Base-by-base conservation (phyloP, 2,797 vertebrate genomes). In the Denticeps clupeoides region DNA sequence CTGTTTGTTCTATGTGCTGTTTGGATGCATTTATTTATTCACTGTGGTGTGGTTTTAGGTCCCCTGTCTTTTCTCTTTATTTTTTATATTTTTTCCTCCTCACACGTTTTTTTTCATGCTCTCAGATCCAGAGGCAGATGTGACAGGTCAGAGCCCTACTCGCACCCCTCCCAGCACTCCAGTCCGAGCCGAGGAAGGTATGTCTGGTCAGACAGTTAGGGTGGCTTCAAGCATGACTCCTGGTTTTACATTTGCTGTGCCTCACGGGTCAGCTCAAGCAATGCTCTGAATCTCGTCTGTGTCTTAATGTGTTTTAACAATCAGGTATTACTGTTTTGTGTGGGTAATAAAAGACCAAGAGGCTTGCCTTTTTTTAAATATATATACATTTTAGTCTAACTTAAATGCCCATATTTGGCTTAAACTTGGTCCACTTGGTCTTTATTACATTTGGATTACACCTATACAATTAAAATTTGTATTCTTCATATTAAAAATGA, bases 171-270 rank as follows among this genome's bases (percentile, higher is more conserved):
- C 92, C 49, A 91, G 90, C 56, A 90, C 90, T 10, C 93, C 91
- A 0, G 60, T 89, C 59, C 85, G 85, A 76, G 74, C 81, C 62
- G 91, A 91, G 56, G 91, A 96, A 89, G 95, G 95, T 99, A 90
- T 16, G 90, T 71, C 25, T 8, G 3, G 43, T 63, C 16, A 19
- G 6, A 18, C 13, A 15, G 21, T 27, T 10, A 1, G 10, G 6
- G 4, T 41, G 21, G 33, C 16, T 43, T 37, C 42, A 40, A 57
- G 73, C 78, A 78, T 77, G 75, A 61, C 49, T 68, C 60, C 49
- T 21, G 26, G 26, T n/a, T 48, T 49, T 50, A 22, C 41, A 24
- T 55, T 51, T 19, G 18, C 45, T 41, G 47, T 64, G 55, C 64
- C 53, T 47, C 43, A 23, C 25, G 41, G 56, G 49, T 61, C 54